Conservation (phyloP, 2,888 invertebrate genomes). For the Drosophila meridiana region DNA sequence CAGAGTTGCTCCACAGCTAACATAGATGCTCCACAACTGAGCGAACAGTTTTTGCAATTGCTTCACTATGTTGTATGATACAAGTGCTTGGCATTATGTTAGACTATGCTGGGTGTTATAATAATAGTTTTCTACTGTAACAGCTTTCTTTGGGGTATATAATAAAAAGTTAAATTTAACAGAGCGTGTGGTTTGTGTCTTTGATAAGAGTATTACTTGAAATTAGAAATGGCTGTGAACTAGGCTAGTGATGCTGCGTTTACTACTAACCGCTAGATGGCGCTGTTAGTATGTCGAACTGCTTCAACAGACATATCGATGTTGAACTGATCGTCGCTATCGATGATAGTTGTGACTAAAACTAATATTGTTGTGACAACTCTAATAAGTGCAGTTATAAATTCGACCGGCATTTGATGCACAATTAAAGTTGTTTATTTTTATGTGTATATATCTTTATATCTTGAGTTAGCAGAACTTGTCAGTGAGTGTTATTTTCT, state of each 20-base stretch:
- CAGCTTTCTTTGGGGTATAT: no score
- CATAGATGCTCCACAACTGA: slow-evolving; percentile 8
- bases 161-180: neutral
- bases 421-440: neutral
- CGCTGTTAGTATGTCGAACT: neutral
- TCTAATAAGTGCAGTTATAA: neutral
- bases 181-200: slow-evolving; percentile 5
- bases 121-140: neutral
- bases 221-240: no score
- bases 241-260: neutral
- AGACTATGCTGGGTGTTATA: neutral
- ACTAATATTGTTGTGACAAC: neutral
- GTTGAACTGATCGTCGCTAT: slow-evolving; percentile 1
- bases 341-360: neutral
- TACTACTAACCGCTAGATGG: slow-evolving; percentile 11
- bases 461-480: neutral
- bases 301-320: slow-evolving; percentile 1
- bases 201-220: neutral
- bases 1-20: slow-evolving; percentile 25
- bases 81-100: neutral
- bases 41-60: neutral
- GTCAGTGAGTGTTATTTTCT: neutral
- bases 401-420: neutral
- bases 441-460: neutral
- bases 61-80: neutral